A percentile compares a stretch with the other conserved stretches of the same genome.
phyloP scores from a whole-genome alignment of 2,888 invertebrate genomes.

The Leptinotarsa haldemani region DNA sequence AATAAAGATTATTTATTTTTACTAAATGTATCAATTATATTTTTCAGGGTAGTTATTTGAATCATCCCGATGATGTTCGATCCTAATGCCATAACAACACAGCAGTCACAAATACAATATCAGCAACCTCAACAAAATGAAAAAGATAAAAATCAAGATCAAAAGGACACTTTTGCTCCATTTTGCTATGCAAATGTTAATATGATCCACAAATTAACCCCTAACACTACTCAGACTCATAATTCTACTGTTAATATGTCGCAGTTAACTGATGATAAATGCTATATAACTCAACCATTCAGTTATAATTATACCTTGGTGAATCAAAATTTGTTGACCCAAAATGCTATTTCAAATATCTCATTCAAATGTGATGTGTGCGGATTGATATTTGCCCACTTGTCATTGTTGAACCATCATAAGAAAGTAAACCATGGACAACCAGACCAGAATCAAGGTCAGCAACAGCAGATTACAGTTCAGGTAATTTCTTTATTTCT shows the following conservation, averaged over 20 bases:
- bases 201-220: slow-evolving; percentile 75
- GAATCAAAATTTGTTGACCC: slow-evolving; percentile 87
- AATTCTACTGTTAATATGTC: slow-evolving; percentile 75
- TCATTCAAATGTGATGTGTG: slow-evolving; percentile 91
- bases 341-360: slow-evolving; percentile 82
- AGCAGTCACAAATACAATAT: slow-evolving; percentile 64
- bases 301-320: slow-evolving; percentile 84
- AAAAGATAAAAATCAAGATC: slow-evolving; percentile 59
- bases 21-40: not conserved
- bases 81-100: slow-evolving; percentile 65
- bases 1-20: no score
- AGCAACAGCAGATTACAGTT: slow-evolving; percentile 62
- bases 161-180: slow-evolving; percentile 72
- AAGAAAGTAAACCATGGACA: slow-evolving; percentile 82
- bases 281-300: slow-evolving; percentile 81
- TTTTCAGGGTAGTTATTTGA: not conserved
- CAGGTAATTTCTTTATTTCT: slow-evolving; percentile 50
- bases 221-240: slow-evolving; percentile 57
- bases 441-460: slow-evolving; percentile 66
- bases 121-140: slow-evolving; percentile 58
- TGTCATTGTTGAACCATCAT: slow-evolving; percentile 85
- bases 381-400: slow-evolving; percentile 86
- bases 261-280: slow-evolving; percentile 77
- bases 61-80: slow-evolving; percentile 61
- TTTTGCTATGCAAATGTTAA: slow-evolving; percentile 79